Conservation (phyloP, 2,888 invertebrate species). For the Eupithecia inturbata region DNA sequence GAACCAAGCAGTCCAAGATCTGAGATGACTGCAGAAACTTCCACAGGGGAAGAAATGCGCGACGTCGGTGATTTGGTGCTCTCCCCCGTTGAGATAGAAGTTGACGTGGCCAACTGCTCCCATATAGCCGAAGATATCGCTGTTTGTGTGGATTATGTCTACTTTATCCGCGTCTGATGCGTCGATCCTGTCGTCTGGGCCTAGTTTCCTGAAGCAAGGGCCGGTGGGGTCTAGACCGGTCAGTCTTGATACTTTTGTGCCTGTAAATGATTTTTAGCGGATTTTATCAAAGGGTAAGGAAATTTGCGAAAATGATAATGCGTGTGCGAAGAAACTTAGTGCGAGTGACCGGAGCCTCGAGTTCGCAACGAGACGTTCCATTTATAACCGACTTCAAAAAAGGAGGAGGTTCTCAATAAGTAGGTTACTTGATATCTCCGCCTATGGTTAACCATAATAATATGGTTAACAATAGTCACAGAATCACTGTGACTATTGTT, state of each 20-base stretch:
- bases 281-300: not conserved
- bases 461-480: too few species aligned
- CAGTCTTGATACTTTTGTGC: not conserved
- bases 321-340: not conserved
- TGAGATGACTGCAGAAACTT: not conserved
- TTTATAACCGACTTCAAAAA: too few species aligned
- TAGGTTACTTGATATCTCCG: too few species aligned
- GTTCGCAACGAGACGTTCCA: too few species aligned
- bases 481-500: too few species aligned
- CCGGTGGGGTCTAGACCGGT: not conserved
- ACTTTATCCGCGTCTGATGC: conserved; percentile 7
- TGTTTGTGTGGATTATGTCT: conserved; percentile 1
- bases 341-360: too few species aligned
- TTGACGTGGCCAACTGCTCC: conserved; percentile 3
- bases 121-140: not conserved
- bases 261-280: not conserved
- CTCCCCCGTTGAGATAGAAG: conserved; percentile 6
- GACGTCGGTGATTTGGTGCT: not conserved
- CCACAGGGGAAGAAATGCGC: not conserved
- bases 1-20: not conserved
- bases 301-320: not conserved
- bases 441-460: too few species aligned
- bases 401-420: too few species aligned
- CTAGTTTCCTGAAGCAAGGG: conserved; percentile 7
- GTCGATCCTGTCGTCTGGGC: conserved; percentile 8